Base-by-base conservation (phyloP, 2,888 invertebrate genomes). In the Pogonocherus hispidulus region DNA sequence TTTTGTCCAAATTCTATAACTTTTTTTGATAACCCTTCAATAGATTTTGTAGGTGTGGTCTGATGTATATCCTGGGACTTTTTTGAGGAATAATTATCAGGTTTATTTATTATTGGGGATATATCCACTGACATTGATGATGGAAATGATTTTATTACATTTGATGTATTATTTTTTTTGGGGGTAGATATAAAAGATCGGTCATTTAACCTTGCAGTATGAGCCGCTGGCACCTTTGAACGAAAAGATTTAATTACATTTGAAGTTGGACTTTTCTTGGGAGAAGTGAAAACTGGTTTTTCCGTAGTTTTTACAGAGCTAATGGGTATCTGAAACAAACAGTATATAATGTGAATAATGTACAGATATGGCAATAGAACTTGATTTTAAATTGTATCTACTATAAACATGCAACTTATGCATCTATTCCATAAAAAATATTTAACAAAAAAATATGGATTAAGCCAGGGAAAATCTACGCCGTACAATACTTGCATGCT, bases 81-180 rank as follows among this genome's bases (percentile, higher is more conserved):
- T 19, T 56, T 57, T 35, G 35, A 6, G 22, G 52, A 9, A n/a
- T 11, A 8, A 9, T 16, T 46, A 20, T 35, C 37, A 0, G 54
- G 14, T 22, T 54, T 66, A 22, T 5, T 14, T 54, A 20, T 19
- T 18, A 70, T 51, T 47, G 65, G 65, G 8, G 70, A 65, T 67
- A 70, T 70, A 23, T 70, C 70, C 9, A 70, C 65, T 8, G 70
- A 65, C 52, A 51, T 60, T 19, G 57, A 62, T 9, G 64, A 62
- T 0, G 60, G n/a, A 20, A 41, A 5, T 2, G 65, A 63, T 55
- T 56, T 65, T 11, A 57, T 2, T 37, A n/a, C 41, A 35, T 16
- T 65, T 35, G 52, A 41, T 18, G 51, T 16, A 8, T 23, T 2
- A 51, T 63, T 22, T 1, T 55, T 59, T 41, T 63, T 44, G 14